These are phyloP conservation scores for Villa cingulata DNA, from an alignment of 2,888 invertebrate species.

Conservation along the genomic window DNA sequence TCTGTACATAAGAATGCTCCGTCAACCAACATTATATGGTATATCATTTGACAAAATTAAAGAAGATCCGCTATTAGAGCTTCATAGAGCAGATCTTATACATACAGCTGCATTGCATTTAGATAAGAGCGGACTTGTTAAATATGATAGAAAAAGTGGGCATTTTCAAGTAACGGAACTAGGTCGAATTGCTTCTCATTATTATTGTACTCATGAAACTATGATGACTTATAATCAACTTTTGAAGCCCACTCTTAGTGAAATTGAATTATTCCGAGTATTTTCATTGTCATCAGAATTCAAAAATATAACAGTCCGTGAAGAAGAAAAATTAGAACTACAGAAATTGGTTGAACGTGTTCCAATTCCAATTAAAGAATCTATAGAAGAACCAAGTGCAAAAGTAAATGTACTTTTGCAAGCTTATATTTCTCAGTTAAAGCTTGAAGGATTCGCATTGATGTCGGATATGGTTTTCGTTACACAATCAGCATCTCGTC, in stretches of 20 bases:
- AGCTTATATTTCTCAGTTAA: constrained; percentile 96
- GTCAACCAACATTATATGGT: constrained; percentile 80
- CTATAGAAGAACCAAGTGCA: constrained; percentile 89
- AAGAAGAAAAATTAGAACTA: constrained; percentile 93
- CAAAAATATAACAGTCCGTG: constrained; percentile 78
- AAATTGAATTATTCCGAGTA: constrained; percentile 95
- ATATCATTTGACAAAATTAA: constrained; percentile 65
- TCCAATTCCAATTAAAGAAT: constrained; percentile 97
- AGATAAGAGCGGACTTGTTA: constrained; percentile 87
- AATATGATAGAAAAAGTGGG: constrained; percentile 91
- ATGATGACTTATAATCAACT: constrained; percentile 95
- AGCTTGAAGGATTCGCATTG: constrained; percentile 93
- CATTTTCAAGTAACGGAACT: constrained; percentile 81
- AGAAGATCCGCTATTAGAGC: constrained; percentile 74
- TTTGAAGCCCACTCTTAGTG: constrained; percentile 88
- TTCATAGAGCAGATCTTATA: constrained; percentile 83
- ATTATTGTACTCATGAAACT: constrained; percentile 93
- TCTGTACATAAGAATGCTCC: constrained; percentile 87
- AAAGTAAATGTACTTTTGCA: constrained; percentile 92
- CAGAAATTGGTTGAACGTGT: constrained; percentile 84
- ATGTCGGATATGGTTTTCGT: constrained; percentile 99
- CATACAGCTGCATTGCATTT: constrained; percentile 86
- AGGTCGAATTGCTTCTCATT: constrained; percentile 95
- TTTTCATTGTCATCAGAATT: constrained; percentile 98
- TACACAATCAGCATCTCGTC: constrained; percentile 89